Conservation (phyloP, 2,113 vertebrate genomes). For the Crocuta crocuta region DNA sequence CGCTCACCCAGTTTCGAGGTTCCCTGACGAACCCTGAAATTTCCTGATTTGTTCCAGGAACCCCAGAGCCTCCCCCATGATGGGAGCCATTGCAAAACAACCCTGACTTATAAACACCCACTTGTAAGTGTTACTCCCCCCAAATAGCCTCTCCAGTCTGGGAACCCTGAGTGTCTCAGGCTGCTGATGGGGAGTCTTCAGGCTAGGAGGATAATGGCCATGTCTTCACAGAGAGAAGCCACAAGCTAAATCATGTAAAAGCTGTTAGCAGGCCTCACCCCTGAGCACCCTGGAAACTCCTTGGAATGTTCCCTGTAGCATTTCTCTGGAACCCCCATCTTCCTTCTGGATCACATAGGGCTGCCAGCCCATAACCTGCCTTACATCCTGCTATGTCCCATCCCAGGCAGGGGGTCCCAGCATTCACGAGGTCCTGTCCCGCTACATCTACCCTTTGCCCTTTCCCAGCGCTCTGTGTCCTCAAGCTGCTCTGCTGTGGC, state of each 20-base stretch:
- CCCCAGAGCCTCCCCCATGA: too few species aligned
- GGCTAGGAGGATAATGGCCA: too few species aligned
- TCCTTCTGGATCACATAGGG: not conserved
- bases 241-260: not conserved
- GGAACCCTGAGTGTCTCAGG: not conserved
- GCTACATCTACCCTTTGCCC: rapidly evolving
- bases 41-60: not conserved
- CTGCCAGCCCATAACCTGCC: not conserved
- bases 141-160: not conserved
- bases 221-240: not conserved
- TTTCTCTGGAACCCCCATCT: not conserved
- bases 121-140: not conserved
- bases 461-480: not conserved
- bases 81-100: not conserved
- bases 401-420: not conserved
- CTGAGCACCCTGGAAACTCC: not conserved
- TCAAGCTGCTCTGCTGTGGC: not conserved
- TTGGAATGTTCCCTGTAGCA: not conserved
- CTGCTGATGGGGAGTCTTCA: not conserved
- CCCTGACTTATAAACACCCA: not conserved
- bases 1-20: not conserved
- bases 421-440: not conserved
- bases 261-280: not conserved
- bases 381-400: not conserved
- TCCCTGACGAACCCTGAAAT: not conserved